phyloP scores from a whole-genome alignment of 23 tunicate species.

The Ascidia mentula region DNA sequence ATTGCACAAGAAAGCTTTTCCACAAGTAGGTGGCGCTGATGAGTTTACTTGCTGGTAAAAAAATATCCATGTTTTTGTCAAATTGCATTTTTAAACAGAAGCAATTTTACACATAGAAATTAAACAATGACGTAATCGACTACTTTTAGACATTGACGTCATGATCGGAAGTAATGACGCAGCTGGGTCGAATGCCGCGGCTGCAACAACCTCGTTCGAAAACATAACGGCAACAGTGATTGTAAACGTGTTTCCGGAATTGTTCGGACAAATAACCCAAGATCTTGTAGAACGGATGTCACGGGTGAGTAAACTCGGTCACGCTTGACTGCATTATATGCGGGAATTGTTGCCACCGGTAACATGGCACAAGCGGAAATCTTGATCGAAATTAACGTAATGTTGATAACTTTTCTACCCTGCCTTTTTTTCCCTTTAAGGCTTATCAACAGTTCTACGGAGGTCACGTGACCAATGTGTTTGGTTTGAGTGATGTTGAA shows the following conservation, averaged over 20 bases:
- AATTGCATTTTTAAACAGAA: no score
- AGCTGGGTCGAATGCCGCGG: not conserved
- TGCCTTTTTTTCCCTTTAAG: not conserved
- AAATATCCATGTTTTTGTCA: no score
- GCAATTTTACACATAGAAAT: no score
- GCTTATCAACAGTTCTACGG: slow-evolving; percentile 37
- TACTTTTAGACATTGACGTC: slow-evolving; percentile 17
- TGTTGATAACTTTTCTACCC: no score
- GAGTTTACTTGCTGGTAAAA: no score
- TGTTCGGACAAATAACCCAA: slow-evolving; percentile 15
- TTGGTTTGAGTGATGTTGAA: not conserved
- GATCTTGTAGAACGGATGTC: slow-evolving; percentile 33
- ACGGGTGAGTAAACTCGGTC: slow-evolving; percentile 17
- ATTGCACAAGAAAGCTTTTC: not conserved
- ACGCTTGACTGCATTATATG: not conserved
- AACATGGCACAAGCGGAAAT: no score
- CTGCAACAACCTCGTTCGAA: slow-evolving; percentile 13
- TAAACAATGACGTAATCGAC: no score
- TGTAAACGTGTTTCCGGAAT: slow-evolving; percentile 38
- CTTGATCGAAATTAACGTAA: no score
- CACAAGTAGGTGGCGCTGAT: not conserved
- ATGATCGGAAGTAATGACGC: slow-evolving; percentile 38
- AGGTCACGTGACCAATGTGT: not conserved
- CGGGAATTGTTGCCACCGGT: no score
- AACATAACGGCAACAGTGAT: slow-evolving; percentile 34